Percentiles rank a stretch among this genome's conserved stretches.
phyloP scores from a whole-genome alignment of 2,888 invertebrate genomes.

The Byasa hedistus region DNA sequence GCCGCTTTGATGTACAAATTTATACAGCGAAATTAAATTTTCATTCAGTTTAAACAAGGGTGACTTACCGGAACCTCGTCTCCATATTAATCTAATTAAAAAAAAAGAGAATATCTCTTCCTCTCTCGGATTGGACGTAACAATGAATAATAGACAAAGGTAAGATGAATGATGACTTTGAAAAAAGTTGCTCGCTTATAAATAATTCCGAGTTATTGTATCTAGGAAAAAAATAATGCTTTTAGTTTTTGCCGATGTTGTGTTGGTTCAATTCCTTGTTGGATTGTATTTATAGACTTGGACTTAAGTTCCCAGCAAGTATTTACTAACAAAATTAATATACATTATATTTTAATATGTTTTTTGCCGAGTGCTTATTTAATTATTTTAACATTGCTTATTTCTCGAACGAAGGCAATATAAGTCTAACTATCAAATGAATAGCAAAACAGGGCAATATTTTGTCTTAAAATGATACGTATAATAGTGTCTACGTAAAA shows the following conservation, averaged over 20 bases:
- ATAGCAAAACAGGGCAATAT: too few species aligned
- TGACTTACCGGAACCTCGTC: constrained; percentile 20
- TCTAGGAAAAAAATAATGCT: not conserved
- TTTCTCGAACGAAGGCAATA: too few species aligned
- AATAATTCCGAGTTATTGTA: not conserved
- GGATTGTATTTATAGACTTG: too few species aligned
- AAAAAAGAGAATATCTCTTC: constrained; percentile 14
- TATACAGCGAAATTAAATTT: constrained; percentile 26
- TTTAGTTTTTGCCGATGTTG: not conserved
- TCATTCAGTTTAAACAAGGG: constrained; percentile 24
- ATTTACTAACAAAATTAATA: too few species aligned
- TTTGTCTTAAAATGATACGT: too few species aligned
- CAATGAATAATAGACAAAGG: constrained; percentile 16
- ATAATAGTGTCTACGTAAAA: too few species aligned
- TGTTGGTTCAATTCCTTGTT: too few species aligned
- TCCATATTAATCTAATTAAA: constrained; percentile 21
- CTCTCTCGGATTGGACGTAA: not conserved
- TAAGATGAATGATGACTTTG: not conserved
- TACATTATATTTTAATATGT: too few species aligned
- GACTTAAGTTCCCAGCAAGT: too few species aligned
- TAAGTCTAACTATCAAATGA: too few species aligned
- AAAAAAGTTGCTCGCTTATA: not conserved
- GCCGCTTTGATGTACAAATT: constrained; percentile 27
- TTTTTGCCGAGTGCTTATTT: too few species aligned
- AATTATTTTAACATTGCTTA: too few species aligned